Conservation (phyloP, 2,888 invertebrate species). For the Ligdia adustata region DNA sequence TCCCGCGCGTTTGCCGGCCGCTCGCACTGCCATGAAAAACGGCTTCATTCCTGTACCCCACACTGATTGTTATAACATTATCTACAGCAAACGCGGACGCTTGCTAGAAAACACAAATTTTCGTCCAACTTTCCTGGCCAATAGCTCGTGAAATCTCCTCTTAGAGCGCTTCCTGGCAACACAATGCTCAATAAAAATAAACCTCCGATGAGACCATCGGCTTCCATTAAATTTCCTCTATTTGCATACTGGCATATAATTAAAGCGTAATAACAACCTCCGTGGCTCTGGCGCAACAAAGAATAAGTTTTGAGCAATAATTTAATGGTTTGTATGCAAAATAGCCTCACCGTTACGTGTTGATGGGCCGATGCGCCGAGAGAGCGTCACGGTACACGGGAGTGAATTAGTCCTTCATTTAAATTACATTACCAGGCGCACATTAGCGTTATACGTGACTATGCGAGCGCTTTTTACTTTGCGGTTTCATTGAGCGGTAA, state of each 20-base stretch:
- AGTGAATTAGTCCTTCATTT: slow-evolving; percentile 81
- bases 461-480: slow-evolving; percentile 57
- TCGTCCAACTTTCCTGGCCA: slow-evolving; percentile 40
- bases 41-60: slow-evolving; percentile 59
- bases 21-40: slow-evolving; percentile 59
- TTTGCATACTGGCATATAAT: slow-evolving; percentile 81
- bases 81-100: slow-evolving; percentile 28
- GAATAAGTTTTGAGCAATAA: slow-evolving; percentile 84
- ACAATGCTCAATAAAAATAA: slow-evolving; percentile 71
- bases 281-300: slow-evolving; percentile 80
- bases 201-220: slow-evolving; percentile 64
- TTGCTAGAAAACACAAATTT: slow-evolving; percentile 28
- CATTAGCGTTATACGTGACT: slow-evolving; percentile 67
- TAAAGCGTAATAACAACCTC: slow-evolving; percentile 80
- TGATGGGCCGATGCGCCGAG: slow-evolving; percentile 77
- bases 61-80: slow-evolving; percentile 24
- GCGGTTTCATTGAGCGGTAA: slow-evolving; percentile 57
- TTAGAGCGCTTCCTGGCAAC: slow-evolving; percentile 46
- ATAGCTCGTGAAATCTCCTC: slow-evolving; percentile 50
- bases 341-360: slow-evolving; percentile 80
- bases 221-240: slow-evolving; percentile 76
- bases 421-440: slow-evolving; percentile 75
- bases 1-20: slow-evolving; percentile 27
- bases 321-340: slow-evolving; percentile 84
- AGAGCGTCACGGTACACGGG: slow-evolving; percentile 78